Evolutionary conservation across 1,140 invertebrate genomes (phyloP).

Genomic region (Daktulosphaira vitifoliae): DNA sequence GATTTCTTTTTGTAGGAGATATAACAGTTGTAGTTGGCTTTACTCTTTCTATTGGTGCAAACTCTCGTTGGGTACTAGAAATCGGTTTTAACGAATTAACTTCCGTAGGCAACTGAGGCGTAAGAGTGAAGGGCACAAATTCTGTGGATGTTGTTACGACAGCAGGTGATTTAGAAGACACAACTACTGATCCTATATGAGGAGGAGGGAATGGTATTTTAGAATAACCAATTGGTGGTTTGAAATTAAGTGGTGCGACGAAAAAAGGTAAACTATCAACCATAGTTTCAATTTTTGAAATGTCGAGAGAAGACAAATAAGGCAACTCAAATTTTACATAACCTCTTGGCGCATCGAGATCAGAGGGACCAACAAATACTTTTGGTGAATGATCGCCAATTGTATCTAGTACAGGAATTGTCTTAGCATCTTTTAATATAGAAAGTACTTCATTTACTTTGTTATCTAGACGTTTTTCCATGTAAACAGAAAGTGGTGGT

Average conservation of each 20-base stretch:
- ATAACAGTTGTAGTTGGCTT: neutral
- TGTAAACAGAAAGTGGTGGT: slow-evolving; percentile 68
- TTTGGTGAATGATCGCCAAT: slow-evolving; percentile 56
- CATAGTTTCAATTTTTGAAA: slow-evolving; percentile 60
- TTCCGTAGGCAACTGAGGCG: slow-evolving; percentile 32
- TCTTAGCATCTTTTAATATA: slow-evolving; percentile 57
- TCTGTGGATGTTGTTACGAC: slow-evolving; percentile 15
- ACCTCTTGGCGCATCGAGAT: slow-evolving; percentile 56
- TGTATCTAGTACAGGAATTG: slow-evolving; percentile 65
- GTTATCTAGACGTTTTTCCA: slow-evolving; percentile 49
- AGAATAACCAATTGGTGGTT: slow-evolving; percentile 66
- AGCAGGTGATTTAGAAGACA: slow-evolving; percentile 42
- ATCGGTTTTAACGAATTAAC: slow-evolving; percentile 25
- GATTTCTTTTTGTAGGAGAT: slow-evolving; percentile 23
- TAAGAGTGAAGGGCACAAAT: slow-evolving; percentile 18
- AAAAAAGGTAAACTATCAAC: slow-evolving; percentile 68
- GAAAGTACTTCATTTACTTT: slow-evolving; percentile 60
- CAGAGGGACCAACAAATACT: slow-evolving; percentile 70
- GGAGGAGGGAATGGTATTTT: slow-evolving; percentile 75
- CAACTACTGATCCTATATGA: slow-evolving; percentile 72
- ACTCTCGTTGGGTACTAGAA: slow-evolving; percentile 16
- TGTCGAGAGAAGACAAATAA: slow-evolving; percentile 64
- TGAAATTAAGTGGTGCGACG: slow-evolving; percentile 71
- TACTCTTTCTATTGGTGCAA: slow-evolving; percentile 13
- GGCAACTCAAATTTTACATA: slow-evolving; percentile 73